Base-by-base conservation (phyloP, 1,140 invertebrate species). In the Ostrea denselamellosa region DNA sequence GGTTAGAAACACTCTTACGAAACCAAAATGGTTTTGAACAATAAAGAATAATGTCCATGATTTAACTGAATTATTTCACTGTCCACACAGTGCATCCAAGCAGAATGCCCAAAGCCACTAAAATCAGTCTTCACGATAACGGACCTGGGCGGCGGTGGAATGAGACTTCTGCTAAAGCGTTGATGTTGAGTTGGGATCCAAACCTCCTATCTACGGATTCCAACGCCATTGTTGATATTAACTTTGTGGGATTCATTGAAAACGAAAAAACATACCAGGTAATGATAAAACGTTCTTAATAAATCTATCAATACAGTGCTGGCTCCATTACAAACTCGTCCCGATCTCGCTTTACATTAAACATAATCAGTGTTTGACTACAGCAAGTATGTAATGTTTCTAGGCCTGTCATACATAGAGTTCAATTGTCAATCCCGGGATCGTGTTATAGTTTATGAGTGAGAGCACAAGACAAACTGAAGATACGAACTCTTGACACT, bases 221-320 rank as follows among this genome's bases (percentile, higher is more conserved):
- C 1, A 65, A 65, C 65, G 56, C 51, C n/a, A n/a, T 22, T 2
- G 34, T 88, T 2, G 58, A 88, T 34, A 58, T 88, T n/a, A 58
- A 22, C n/a, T 56, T 88, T 8, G 51, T 83, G 62, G 87, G 87
- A 12, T 88, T 86, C 34, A 86, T 51, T 34, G 87, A 88, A 86
- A 88, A 71, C 68, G 25, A 25, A 71, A 71, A 25, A 7, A 71
- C 68, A 34, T 71, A 25, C 28, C 4, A 71, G 68, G 68, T 71
- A 71, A 58, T 58, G 10, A 17, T 14, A 58, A 58, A 58, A 44
- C 1, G 34, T 44, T 5, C 34, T 44, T 1, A 44, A 44, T 44
- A 5, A 44, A 44, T 44, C 34, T 44, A 44, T 44, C n/a, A n/a
- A n/a, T n/a, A n/a, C n/a, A n/a, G n/a, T n/a, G n/a, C n/a, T n/a